These are phyloP conservation scores for Andrena flavipes DNA, from an alignment of 2,888 invertebrate species.

Conservation along the genomic window DNA sequence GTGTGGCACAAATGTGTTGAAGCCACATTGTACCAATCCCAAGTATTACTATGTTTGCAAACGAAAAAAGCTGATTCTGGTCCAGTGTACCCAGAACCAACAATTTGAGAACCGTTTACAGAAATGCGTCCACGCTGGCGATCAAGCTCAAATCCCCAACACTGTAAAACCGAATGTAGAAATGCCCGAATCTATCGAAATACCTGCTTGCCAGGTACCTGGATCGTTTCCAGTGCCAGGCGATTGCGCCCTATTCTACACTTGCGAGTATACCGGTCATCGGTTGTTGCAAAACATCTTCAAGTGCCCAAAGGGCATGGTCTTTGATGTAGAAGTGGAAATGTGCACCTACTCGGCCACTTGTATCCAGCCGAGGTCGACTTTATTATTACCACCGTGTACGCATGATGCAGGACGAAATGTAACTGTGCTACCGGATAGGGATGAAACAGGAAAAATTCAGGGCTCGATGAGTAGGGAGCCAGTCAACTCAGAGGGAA, in stretches of 20 bases:
- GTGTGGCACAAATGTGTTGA: constrained; percentile 76
- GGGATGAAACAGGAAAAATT: background rate
- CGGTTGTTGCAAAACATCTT: constrained; percentile 82
- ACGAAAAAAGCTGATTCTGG: constrained; percentile 82
- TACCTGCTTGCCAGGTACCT: constrained; percentile 73
- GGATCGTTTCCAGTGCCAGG: constrained; percentile 83
- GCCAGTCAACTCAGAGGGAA: background rate
- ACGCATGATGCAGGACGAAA: background rate
- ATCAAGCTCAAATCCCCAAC: background rate
- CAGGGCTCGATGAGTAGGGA: background rate
- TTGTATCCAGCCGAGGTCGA: constrained; percentile 17
- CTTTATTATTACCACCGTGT: background rate
- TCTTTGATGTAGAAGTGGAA: constrained; percentile 67
- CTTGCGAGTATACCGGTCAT: constrained; percentile 81
- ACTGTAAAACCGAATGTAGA: constrained; percentile 58
- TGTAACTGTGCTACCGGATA: background rate
- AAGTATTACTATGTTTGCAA: constrained; percentile 85
- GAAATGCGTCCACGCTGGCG: constrained; percentile 60
- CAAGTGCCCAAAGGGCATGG: constrained; percentile 72
- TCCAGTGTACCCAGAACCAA: constrained; percentile 76
- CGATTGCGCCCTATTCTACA: constrained; percentile 84
- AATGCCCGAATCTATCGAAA: constrained; percentile 70
- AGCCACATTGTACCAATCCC: constrained; percentile 82
- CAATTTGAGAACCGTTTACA: constrained; percentile 74
- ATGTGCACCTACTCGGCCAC: constrained; percentile 58